These are phyloP conservation scores for Pyrrhia umbra DNA, from an alignment of 2,888 invertebrate species.

Conservation along the genomic window DNA sequence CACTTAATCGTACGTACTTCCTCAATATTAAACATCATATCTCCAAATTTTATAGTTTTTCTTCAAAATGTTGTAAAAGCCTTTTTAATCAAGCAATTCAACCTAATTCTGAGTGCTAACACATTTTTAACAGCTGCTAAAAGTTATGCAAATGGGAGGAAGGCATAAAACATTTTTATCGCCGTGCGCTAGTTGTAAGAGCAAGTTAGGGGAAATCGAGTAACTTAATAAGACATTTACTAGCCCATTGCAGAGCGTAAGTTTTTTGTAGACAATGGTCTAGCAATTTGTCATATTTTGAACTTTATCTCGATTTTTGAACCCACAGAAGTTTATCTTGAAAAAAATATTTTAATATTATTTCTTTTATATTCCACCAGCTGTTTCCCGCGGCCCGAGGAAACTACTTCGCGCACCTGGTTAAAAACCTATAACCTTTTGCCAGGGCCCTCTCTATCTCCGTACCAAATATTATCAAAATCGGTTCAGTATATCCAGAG, in stretches of 20 bases:
- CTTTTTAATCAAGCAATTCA: conserved; percentile 42
- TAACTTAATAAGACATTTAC: conserved; percentile 57
- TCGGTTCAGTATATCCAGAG: too few species aligned
- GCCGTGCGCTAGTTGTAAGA: conserved; percentile 47
- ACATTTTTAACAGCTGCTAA: conserved; percentile 56
- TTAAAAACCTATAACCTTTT: too few species aligned
- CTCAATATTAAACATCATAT: too few species aligned
- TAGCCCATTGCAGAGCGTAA: conserved; percentile 34
- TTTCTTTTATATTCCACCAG: too few species aligned
- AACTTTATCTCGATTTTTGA: conserved; percentile 13
- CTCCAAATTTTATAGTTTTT: conserved; percentile 27
- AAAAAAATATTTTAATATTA: conserved; percentile 8
- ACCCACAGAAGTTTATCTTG: conserved; percentile 14
- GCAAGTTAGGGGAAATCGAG: conserved; percentile 55
- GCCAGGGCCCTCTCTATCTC: too few species aligned
- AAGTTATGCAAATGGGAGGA: conserved; percentile 59
- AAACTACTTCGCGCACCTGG: too few species aligned
- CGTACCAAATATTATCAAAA: too few species aligned
- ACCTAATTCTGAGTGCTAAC: conserved; percentile 46
- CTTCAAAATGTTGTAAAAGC: conserved; percentile 33
- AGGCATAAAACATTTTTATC: conserved; percentile 57
- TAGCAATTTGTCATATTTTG: conserved; percentile 30
- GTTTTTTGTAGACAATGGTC: conserved; percentile 34
- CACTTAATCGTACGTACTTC: too few species aligned
- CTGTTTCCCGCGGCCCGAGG: too few species aligned